phyloP scores from a whole-genome alignment of 2,888 invertebrate genomes.

The Zhuqinia jingwanae region DNA sequence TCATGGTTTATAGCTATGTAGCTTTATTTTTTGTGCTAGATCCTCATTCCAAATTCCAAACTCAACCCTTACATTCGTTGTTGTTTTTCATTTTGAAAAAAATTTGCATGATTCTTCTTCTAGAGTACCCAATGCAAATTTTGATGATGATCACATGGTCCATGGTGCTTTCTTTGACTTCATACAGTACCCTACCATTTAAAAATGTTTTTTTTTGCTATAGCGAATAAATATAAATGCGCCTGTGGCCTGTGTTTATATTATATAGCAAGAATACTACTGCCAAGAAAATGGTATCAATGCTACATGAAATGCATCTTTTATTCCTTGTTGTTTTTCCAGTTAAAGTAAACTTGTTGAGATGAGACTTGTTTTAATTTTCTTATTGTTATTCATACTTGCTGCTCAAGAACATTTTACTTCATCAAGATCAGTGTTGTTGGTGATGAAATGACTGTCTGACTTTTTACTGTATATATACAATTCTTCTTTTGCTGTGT shows the following conservation, averaged over 20 bases:
- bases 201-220: not conserved
- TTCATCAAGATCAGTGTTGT: constrained; percentile 12
- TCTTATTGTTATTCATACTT: constrained; percentile 54
- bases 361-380: constrained; percentile 42
- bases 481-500: constrained; percentile 24
- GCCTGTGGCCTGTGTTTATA: too few species aligned
- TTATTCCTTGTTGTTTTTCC: not conserved
- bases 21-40: not conserved
- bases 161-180: constrained; percentile 7
- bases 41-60: constrained; percentile 36
- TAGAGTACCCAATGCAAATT: too few species aligned
- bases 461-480: not conserved
- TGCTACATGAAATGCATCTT: too few species aligned
- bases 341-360: constrained; percentile 8
- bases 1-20: too few species aligned
- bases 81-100: constrained; percentile 20
- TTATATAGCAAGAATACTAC: not conserved
- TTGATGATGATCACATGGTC: not conserved
- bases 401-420: constrained; percentile 18
- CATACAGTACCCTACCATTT: not conserved
- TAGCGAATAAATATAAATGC: too few species aligned
- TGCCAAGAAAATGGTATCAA: not conserved
- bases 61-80: constrained; percentile 21
- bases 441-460: not conserved
- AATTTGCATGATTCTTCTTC: constrained; percentile 49